Evolutionary conservation across 2,888 invertebrate species (phyloP), one percentile per base, ranked within the genome.

Genomic region (Salticus scenicus): DNA sequence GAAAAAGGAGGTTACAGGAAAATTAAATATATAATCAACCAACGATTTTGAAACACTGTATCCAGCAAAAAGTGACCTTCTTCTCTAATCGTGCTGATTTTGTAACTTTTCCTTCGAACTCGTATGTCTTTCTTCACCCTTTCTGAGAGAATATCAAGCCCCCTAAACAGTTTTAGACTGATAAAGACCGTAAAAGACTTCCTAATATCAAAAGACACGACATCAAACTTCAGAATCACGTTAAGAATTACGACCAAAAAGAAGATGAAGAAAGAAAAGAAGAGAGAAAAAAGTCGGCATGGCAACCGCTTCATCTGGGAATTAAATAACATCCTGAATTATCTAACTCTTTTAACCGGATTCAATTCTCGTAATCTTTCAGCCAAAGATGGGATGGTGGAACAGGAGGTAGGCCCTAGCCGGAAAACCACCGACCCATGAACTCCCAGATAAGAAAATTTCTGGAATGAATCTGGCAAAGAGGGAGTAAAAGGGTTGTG

Each of bases 361-460:
- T 57, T 57, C 57, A 57, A 57, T 57, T 57, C 57, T 57, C 57
- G 24, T 57, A 57, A 57, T 57, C 57, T 57, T 57, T 24, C 4
- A 24, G 20, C 4, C 4, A 24, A 24, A 57, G 57, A 5, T 20
- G 24, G 24, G 24, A 24, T 5, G 20, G 24, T 8, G 2, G n/a
- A n/a, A n/a, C n/a, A n/a, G 57, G 57, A 24, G 57, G 2, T 24
- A 7, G 57, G 24, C 42, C 10, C 7, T 7, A 17, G 10, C 17
- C 1, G 42, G 57, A 17, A 12, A 57, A 57, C 5, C 57, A 57
- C 20, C 57, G 57, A 57, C 57, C 57, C 57, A 24, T 57, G 57
- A 57, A 57, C 57, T 1, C 57, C 20, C 20, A 41, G 82, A 82
- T 82, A 82, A 82, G 82, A 82, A 82, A n/a, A 75, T 75, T 70